phyloP scores from a whole-genome alignment of 2,888 invertebrate genomes.

The Eilema caniola region DNA sequence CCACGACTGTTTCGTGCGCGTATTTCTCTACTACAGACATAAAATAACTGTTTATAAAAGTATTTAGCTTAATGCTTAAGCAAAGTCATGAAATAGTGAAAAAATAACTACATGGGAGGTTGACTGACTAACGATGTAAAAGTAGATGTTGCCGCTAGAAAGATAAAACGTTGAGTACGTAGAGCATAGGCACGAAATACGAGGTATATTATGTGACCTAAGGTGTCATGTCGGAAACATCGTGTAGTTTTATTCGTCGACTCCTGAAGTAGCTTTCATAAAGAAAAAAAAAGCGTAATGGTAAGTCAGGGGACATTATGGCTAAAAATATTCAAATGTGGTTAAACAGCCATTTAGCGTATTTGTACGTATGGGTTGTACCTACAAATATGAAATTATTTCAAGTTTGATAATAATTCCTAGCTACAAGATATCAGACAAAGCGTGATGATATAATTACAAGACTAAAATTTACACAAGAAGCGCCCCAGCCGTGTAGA shows the following conservation, averaged over 20 bases:
- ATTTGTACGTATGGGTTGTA: neutral
- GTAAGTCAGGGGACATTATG: too few relatives aligned
- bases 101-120: neutral
- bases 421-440: constrained; percentile 8
- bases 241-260: too few relatives aligned
- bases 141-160: neutral
- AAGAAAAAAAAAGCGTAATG: too few relatives aligned
- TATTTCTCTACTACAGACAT: neutral
- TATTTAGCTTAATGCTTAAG: neutral
- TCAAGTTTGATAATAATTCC: neutral
- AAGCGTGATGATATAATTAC: neutral
- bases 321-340: neutral
- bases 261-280: too few relatives aligned
- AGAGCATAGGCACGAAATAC: too few relatives aligned
- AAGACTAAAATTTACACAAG: constrained; percentile 23
- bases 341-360: neutral
- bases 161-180: neutral
- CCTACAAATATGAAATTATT: neutral
- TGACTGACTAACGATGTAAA: neutral
- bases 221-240: too few relatives aligned
- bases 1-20: neutral
- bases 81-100: neutral
- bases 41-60: neutral
- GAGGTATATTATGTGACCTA: too few relatives aligned
- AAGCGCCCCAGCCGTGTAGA: constrained; percentile 19